Percentiles rank a stretch among this genome's conserved stretches.
Conservation (phyloP, 2,113 vertebrate genomes). For the Seriola dumerili region DNA sequence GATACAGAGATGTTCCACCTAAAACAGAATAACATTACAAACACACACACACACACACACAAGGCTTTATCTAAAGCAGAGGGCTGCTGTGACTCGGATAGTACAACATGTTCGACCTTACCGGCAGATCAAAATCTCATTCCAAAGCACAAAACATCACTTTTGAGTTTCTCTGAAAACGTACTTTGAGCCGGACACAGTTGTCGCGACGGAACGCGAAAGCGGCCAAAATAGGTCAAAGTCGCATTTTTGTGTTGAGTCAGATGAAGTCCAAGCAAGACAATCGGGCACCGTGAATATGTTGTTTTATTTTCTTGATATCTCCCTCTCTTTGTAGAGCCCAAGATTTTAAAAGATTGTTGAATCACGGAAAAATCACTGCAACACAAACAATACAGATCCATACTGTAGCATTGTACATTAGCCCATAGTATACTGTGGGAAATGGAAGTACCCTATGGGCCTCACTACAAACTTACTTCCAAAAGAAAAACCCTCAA, state of each 20-base stretch:
- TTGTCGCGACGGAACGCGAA: conserved; percentile 53
- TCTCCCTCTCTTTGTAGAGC: background rate
- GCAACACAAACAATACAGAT: background rate
- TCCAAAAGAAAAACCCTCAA: background rate
- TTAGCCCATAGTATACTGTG: too few relatives aligned
- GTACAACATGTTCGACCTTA: background rate
- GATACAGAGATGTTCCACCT: background rate
- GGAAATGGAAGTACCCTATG: background rate
- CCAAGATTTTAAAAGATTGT: background rate
- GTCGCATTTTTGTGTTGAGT: background rate
- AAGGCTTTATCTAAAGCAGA: background rate
- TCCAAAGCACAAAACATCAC: background rate
- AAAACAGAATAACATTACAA: background rate
- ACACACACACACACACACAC: too few relatives aligned
- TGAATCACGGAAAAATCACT: background rate
- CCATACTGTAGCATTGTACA: background rate
- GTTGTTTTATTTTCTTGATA: background rate
- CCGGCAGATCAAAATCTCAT: background rate
- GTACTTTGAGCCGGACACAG: conserved; percentile 41
- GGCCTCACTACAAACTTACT: background rate
- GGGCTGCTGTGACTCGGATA: rapidly evolving
- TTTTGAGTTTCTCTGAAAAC: background rate
- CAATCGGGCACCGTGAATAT: background rate
- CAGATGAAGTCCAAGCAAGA: background rate
- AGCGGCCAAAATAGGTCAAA: conserved; percentile 56